These are phyloP conservation scores for Etheostoma spectabile DNA, from an alignment of 2,113 vertebrate species.

Conservation along the genomic window DNA sequence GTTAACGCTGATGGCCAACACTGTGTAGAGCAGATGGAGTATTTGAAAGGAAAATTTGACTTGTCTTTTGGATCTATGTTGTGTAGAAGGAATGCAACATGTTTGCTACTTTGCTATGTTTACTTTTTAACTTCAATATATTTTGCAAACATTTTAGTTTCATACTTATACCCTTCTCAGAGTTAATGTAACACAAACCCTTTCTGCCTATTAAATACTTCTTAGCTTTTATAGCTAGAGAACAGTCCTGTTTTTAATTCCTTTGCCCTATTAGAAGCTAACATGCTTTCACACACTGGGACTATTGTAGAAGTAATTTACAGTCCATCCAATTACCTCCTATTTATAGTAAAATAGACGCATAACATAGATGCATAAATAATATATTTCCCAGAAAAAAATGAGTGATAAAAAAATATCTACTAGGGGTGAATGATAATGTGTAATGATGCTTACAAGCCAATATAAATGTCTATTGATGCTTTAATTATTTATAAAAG, in stretches of 20 bases:
- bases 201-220: neutral
- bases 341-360: neutral
- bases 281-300: neutral
- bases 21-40: conserved; percentile 23
- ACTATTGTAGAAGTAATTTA: neutral
- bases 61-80: conserved; percentile 11
- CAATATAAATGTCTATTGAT: neutral
- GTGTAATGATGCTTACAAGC: neutral
- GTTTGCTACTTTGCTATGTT: neutral
- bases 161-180: neutral
- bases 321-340: neutral
- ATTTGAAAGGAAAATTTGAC: conserved; percentile 49
- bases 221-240: neutral
- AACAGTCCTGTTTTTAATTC: neutral
- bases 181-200: neutral
- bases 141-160: neutral
- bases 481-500: neutral
- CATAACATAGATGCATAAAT: neutral
- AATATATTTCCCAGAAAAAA: neutral
- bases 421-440: neutral
- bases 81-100: neutral
- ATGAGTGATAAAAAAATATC: neutral
- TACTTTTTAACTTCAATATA: neutral
- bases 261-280: neutral
- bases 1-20: conserved; percentile 39